Evolutionary conservation across 1,140 invertebrate genomes (phyloP).

Genomic region (Nautilus pompilius): DNA sequence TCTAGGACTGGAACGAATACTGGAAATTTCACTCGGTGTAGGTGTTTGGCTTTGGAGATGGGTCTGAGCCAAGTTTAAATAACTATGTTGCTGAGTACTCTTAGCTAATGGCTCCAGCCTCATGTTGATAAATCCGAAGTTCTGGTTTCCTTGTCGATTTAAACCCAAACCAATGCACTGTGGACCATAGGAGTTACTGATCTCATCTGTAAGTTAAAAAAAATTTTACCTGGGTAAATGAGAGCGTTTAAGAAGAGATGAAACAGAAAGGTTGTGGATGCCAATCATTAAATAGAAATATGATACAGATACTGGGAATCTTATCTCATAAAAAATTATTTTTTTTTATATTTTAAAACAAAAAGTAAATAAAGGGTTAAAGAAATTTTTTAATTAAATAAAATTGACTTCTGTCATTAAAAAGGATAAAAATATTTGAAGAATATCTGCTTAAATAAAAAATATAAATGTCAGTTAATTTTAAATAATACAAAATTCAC

Average conservation of each 20-base stretch:
- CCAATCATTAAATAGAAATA: background rate
- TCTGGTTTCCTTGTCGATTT: background rate
- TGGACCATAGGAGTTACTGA: conserved; percentile 13
- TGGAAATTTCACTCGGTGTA: conserved; percentile 50
- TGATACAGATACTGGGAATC: background rate
- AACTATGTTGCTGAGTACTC: conserved; percentile 4
- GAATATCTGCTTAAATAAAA: too few species aligned
- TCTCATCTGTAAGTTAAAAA: conserved; percentile 12
- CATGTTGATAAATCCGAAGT: conserved; percentile 58
- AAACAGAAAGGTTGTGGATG: background rate
- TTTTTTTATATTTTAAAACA: background rate
- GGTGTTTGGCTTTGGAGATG: conserved; percentile 43
- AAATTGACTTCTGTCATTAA: too few species aligned
- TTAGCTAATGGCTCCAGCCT: conserved; percentile 11
- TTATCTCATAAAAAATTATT: background rate
- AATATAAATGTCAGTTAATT: too few species aligned
- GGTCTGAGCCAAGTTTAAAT: conserved; percentile 21
- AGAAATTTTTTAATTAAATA: too few species aligned
- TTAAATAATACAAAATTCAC: too few species aligned
- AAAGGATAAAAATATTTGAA: too few species aligned
- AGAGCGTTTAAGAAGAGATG: background rate
- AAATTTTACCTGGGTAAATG: background rate
- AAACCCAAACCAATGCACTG: conserved; percentile 19
- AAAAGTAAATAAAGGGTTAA: background rate
- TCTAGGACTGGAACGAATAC: conserved; percentile 32